Evolutionary conservation across 2,113 vertebrate species (phyloP).

Genomic region (Sialia sialis): DNA sequence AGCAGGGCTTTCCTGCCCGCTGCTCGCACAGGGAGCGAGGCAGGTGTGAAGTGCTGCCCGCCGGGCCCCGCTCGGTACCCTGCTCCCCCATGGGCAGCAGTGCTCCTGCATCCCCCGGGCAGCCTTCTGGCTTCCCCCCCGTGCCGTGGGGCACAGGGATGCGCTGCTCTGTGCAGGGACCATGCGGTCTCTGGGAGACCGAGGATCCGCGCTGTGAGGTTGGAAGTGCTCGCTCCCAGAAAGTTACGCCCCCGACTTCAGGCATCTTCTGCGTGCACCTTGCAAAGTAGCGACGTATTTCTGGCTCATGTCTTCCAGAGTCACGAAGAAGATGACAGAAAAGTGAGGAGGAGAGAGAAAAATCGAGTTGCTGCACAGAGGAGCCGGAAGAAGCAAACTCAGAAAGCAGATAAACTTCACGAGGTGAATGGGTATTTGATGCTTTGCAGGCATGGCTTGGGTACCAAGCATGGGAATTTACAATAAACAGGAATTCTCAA

Average conservation of each 20-base stretch:
- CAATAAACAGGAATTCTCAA: not conserved
- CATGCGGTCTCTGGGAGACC: not conserved
- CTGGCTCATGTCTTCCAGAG: slow-evolving; percentile 68
- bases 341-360: slow-evolving; percentile 87
- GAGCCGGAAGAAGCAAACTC: slow-evolving; percentile 90
- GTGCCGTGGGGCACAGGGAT: not conserved
- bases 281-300: not conserved
- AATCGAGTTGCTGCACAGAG: slow-evolving; percentile 91
- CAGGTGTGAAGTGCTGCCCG: not conserved
- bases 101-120: not conserved
- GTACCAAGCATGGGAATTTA: accelerated
- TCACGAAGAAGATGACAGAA: slow-evolving; percentile 78
- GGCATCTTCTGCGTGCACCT: not conserved
- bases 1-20: not conserved
- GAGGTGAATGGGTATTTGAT: slow-evolving; percentile 72
- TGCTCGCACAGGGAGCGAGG: not conserved
- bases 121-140: not conserved
- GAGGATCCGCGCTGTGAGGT: not conserved
- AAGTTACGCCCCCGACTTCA: not conserved
- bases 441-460: not conserved
- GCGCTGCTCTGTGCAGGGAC: not conserved
- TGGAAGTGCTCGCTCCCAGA: not conserved
- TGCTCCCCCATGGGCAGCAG: accelerated
- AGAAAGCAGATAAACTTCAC: slow-evolving; percentile 90
- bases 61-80: too few species aligned